phyloP scores from a whole-genome alignment of 2,113 vertebrate species.

The Alouatta palliata region DNA sequence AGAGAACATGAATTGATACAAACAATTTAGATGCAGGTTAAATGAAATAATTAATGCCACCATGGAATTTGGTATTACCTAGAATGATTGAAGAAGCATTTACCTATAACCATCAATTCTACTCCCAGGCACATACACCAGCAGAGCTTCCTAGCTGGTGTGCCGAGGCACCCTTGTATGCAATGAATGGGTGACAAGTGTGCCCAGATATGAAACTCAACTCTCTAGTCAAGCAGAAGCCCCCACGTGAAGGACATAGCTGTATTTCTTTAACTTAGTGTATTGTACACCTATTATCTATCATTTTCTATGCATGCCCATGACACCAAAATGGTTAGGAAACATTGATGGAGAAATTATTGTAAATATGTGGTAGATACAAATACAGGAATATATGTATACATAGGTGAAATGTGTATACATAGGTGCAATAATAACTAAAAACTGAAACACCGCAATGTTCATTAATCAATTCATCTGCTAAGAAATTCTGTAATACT shows the following conservation, averaged over 20 bases:
- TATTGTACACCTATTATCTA: not conserved
- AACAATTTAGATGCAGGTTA: not conserved
- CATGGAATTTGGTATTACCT: not conserved
- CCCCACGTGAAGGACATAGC: not conserved
- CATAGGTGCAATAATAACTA: not conserved
- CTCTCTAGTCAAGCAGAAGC: not conserved
- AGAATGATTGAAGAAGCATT: not conserved
- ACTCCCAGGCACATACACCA: not conserved
- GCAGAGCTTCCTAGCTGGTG: not conserved
- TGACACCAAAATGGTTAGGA: not conserved
- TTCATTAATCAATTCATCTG: not conserved
- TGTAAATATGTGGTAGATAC: not conserved
- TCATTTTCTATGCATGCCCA: not conserved
- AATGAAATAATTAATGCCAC: not conserved
- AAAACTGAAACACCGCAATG: not conserved
- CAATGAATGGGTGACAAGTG: not conserved
- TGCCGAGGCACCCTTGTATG: not conserved
- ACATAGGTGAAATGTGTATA: not conserved
- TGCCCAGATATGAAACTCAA: not conserved
- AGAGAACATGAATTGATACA: not conserved
- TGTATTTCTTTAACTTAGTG: not conserved
- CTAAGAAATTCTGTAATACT: conserved; percentile 7
- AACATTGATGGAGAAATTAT: not conserved
- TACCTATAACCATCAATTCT: not conserved
- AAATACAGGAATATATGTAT: not conserved